phyloP scores from a whole-genome alignment of 1,140 invertebrate species.

The Episyrphus balteatus region DNA sequence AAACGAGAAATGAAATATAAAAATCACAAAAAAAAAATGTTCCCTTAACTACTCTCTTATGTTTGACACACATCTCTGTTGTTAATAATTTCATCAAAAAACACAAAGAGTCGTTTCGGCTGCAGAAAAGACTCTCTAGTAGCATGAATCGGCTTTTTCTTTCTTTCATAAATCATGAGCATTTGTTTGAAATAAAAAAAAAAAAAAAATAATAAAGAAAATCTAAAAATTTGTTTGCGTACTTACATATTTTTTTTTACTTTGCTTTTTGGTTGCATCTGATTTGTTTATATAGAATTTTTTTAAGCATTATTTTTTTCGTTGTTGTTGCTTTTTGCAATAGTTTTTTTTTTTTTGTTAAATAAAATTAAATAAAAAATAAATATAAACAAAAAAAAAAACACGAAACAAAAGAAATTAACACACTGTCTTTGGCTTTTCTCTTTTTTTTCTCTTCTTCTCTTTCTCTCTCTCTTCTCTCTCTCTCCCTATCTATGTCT shows the following conservation, averaged over 20 bases:
- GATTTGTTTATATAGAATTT: neutral
- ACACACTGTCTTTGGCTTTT: conserved; percentile 33
- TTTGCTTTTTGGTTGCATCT: conserved; percentile 6
- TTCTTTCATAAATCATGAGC: neutral
- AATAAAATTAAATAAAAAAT: too few species aligned
- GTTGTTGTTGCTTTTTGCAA: neutral
- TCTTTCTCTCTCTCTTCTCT: conserved; percentile 24
- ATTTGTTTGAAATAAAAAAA: neutral
- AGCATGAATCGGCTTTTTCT: neutral
- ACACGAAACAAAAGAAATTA: conserved; percentile 1
- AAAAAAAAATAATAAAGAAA: neutral
- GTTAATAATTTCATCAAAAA: too few species aligned
- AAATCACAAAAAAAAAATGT: too few species aligned
- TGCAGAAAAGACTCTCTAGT: neutral
- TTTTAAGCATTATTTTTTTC: neutral
- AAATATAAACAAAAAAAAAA: neutral
- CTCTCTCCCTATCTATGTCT: conserved; percentile 6
- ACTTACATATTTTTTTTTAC: conserved; percentile 2
- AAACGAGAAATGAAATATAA: too few species aligned
- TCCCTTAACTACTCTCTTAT: too few species aligned
- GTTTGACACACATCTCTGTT: too few species aligned
- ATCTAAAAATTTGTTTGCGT: neutral
- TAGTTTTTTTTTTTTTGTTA: neutral
- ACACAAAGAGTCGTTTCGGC: neutral
- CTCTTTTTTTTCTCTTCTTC: conserved; percentile 30